phyloP scores from a whole-genome alignment of 2,888 invertebrate species.

The Xanthostigma xanthostigma region DNA sequence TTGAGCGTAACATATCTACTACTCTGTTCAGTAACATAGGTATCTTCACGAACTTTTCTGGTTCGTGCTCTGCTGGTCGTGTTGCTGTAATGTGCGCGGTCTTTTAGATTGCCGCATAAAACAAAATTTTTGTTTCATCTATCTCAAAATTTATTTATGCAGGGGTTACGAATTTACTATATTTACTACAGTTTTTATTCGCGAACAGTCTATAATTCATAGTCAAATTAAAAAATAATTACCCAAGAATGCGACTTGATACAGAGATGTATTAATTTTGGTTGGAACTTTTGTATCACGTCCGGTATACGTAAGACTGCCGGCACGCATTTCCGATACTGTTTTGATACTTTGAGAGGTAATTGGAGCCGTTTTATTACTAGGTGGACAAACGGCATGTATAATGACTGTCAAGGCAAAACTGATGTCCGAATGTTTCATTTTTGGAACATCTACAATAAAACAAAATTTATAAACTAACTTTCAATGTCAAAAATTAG shows the following conservation, averaged over 20 bases:
- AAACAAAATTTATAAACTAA: slow-evolving; percentile 7
- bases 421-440: slow-evolving; percentile 78
- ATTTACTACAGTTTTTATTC: too few relatives aligned
- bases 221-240: slow-evolving; percentile 11
- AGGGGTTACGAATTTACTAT: too few relatives aligned
- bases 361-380: slow-evolving; percentile 50
- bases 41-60: too few relatives aligned
- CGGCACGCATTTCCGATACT: slow-evolving; percentile 53
- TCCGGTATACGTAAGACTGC: slow-evolving; percentile 64
- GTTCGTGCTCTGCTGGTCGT: too few relatives aligned
- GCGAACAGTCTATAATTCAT: not conserved
- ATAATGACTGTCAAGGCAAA: slow-evolving; percentile 82
- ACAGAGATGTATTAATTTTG: slow-evolving; percentile 61
- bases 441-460: slow-evolving; percentile 67
- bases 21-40: too few relatives aligned
- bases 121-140: not conserved
- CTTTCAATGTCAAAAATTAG: too few relatives aligned
- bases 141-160: not conserved
- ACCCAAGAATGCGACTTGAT: slow-evolving; percentile 71
- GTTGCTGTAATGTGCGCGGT: too few relatives aligned
- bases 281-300: slow-evolving; percentile 66
- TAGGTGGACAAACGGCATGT: slow-evolving; percentile 71
- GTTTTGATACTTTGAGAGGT: slow-evolving; percentile 55
- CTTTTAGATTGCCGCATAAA: too few relatives aligned
- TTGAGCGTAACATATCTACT: too few relatives aligned